Conservation (phyloP, 2,113 vertebrate species). For the Castor canadensis region DNA sequence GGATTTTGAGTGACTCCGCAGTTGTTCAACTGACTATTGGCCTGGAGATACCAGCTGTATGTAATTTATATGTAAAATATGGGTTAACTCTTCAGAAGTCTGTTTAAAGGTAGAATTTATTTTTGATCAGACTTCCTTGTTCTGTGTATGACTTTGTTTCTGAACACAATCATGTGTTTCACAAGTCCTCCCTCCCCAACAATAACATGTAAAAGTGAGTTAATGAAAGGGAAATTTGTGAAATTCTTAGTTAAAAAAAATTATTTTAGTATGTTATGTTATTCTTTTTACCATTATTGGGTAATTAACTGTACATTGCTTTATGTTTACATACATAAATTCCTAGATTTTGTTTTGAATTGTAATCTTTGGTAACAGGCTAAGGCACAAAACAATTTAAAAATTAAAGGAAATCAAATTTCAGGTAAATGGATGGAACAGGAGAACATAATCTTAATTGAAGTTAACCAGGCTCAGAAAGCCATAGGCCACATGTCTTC, state of each 20-base stretch:
- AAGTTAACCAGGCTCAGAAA: too few species aligned
- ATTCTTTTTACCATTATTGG: background rate
- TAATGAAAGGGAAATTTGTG: background rate
- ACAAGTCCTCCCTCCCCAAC: background rate
- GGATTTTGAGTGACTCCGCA: conserved; percentile 30
- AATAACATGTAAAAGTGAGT: background rate
- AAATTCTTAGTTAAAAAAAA: background rate
- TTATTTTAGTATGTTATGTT: background rate
- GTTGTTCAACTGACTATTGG: conserved; percentile 49
- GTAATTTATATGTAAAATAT: conserved; percentile 38
- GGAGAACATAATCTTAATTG: too few species aligned
- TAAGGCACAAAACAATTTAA: background rate
- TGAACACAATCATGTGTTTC: background rate
- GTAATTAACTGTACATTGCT: background rate
- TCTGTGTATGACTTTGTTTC: background rate
- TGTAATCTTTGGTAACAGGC: background rate
- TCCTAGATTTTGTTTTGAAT: background rate
- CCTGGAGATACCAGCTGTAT: conserved; percentile 41
- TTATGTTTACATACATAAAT: background rate
- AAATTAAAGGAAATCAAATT: background rate
- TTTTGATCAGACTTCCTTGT: background rate
- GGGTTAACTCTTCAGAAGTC: background rate
- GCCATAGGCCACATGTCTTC: too few species aligned
- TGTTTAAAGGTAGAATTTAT: conserved; percentile 3
- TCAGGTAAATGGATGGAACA: too few species aligned